Conservation (phyloP, 2,113 vertebrate genomes). For the Hyaena hyaena region DNA sequence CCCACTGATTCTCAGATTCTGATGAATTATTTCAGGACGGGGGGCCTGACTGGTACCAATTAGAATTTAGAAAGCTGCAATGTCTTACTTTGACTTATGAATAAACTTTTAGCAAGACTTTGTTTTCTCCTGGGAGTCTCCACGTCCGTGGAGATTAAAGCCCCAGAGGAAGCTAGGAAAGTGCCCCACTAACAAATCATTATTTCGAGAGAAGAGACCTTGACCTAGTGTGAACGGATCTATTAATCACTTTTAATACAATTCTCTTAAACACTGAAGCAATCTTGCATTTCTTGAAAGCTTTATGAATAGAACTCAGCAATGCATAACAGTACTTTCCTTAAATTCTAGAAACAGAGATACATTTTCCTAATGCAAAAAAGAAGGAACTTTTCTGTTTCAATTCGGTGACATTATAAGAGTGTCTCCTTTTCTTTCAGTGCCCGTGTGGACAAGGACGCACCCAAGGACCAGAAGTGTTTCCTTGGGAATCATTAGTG, state of each 20-base stretch:
- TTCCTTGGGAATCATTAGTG: background rate
- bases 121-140: background rate
- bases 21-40: constrained; percentile 32
- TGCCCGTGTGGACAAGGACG: background rate
- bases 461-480: background rate
- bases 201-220: constrained; percentile 57
- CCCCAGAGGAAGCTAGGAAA: constrained; percentile 13
- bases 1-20: background rate
- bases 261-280: background rate
- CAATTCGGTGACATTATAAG: background rate
- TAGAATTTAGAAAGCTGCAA: constrained; percentile 56
- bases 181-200: constrained; percentile 14
- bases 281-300: background rate
- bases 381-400: background rate
- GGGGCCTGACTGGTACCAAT: background rate
- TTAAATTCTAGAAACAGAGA: background rate
- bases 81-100: background rate
- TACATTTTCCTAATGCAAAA: background rate
- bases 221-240: constrained; percentile 7
- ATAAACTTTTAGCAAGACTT: constrained; percentile 63
- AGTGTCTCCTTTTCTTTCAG: background rate
- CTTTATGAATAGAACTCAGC: background rate
- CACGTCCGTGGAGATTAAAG: background rate
- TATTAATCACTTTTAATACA: background rate
- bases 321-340: background rate